phyloP scores from a whole-genome alignment of 1,140 invertebrate species.

The Lordiphosa stackelbergi region DNA sequence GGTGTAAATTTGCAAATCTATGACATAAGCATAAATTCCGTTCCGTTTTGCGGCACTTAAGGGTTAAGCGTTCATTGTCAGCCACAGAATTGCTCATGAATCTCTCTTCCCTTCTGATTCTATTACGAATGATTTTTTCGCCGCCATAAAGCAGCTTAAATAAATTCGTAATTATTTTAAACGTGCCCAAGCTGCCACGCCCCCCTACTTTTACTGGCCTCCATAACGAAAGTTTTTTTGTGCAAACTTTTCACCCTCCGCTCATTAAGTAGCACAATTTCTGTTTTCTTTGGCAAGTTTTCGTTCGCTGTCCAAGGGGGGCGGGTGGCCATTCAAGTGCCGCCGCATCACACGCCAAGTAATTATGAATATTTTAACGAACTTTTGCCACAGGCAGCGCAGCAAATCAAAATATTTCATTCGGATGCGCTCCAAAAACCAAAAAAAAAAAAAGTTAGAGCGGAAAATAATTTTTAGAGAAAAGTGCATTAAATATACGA shows the following conservation, averaged over 20 bases:
- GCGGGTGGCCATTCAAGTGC: constrained; percentile 39
- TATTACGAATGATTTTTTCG: constrained; percentile 64
- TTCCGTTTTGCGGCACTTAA: constrained; percentile 13
- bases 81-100: neutral
- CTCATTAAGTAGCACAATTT: constrained; percentile 73
- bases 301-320: constrained; percentile 18
- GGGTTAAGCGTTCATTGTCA: constrained; percentile 8
- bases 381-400: constrained; percentile 73
- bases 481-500: constrained; percentile 39
- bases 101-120: constrained; percentile 6
- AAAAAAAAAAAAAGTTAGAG: constrained; percentile 44
- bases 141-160: constrained; percentile 68
- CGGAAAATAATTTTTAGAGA: constrained; percentile 43
- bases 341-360: constrained; percentile 72
- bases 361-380: constrained; percentile 76
- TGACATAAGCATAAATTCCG: constrained; percentile 68
- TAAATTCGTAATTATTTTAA: constrained; percentile 75
- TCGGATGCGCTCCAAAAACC: constrained; percentile 32
- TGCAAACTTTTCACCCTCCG: constrained; percentile 58
- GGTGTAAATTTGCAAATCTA: constrained; percentile 63
- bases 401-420: constrained; percentile 75
- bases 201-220: constrained; percentile 5
- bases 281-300: constrained; percentile 65
- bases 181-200: constrained; percentile 49
- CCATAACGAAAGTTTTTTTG: constrained; percentile 47